Conservation (phyloP, 2,113 vertebrate genomes). For the Pelusios castaneus region DNA sequence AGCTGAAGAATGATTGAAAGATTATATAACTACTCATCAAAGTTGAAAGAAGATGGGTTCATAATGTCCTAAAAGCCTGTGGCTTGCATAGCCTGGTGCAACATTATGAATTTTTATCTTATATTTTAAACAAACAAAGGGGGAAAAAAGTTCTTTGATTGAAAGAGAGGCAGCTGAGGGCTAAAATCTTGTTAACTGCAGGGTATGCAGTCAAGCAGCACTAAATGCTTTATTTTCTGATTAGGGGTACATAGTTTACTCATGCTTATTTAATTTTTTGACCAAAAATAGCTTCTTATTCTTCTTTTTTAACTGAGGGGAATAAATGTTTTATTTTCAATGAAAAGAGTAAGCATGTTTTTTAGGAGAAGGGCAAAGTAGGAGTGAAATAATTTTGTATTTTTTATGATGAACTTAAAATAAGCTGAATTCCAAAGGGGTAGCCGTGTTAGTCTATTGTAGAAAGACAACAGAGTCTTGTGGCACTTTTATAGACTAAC, state of each 20-base stretch:
- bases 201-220: neutral
- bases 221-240: neutral
- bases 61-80: neutral
- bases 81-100: neutral
- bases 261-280: neutral
- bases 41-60: neutral
- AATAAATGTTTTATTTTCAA: neutral
- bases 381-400: neutral
- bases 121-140: neutral
- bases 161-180: neutral
- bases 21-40: neutral
- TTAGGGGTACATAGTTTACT: neutral
- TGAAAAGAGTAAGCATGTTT: neutral
- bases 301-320: neutral
- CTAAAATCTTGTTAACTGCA: neutral
- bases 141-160: neutral
- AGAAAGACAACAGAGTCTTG: too few species aligned
- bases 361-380: neutral
- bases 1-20: neutral
- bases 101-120: neutral
- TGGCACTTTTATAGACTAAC: too few species aligned
- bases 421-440: too few species aligned
- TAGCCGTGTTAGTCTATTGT: too few species aligned
- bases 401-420: neutral
- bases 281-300: neutral